Percentiles rank a stretch among this genome's conserved stretches.
Evolutionary conservation across 2,888 invertebrate genomes (phyloP).

Genomic region (Scaptomyza tumidula): DNA sequence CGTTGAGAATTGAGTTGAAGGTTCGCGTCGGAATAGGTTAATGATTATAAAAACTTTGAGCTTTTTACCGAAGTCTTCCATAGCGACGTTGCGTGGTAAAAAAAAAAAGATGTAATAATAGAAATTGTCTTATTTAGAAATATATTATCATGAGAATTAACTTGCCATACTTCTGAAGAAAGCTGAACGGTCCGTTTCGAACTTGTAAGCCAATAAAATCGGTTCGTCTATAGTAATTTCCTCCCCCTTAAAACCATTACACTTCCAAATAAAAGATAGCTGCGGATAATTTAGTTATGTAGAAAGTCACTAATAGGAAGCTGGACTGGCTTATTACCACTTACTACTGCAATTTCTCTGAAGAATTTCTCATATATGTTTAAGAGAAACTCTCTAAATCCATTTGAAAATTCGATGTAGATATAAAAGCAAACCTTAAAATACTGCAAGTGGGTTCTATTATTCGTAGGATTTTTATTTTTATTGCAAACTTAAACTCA

Average conservation of each 20-base stretch:
- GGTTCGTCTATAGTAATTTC: neutral
- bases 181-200: neutral
- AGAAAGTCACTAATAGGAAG: too few relatives aligned
- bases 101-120: neutral
- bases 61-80: neutral
- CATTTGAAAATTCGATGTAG: too few relatives aligned
- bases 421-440: neutral
- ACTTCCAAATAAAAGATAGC: too few relatives aligned
- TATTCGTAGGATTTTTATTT: constrained; percentile 7
- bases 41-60: neutral
- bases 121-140: neutral
- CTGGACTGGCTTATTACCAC: too few relatives aligned
- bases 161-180: neutral
- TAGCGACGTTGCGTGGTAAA: neutral
- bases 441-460: neutral
- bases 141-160: neutral
- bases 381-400: too few relatives aligned
- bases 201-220: neutral
- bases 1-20: neutral
- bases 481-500: neutral
- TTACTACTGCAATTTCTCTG: too few relatives aligned
- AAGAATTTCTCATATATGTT: too few relatives aligned
- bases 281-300: too few relatives aligned
- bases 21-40: too few relatives aligned
- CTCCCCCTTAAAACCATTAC: too few relatives aligned